Evolutionary conservation across 2,888 invertebrate genomes (phyloP).

Genomic region (Drosophila borealis): DNA sequence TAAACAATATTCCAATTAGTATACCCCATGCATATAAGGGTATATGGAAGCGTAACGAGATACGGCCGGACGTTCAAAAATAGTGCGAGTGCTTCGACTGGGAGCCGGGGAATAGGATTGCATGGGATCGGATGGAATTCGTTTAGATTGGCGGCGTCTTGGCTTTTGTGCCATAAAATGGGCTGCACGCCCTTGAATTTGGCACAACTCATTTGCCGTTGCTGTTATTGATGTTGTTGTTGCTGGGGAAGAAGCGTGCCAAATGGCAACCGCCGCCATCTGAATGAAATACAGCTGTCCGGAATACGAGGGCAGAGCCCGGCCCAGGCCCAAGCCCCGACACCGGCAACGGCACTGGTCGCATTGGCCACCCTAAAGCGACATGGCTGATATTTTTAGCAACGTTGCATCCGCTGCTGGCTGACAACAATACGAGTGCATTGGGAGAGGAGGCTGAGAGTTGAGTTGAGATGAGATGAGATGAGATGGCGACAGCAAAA

Average conservation of each 20-base stretch:
- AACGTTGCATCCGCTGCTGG: conserved; percentile 47
- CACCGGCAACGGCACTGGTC: conserved; percentile 8
- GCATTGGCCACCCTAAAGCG: conserved; percentile 48
- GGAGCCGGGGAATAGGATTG: conserved; percentile 18
- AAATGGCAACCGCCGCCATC: conserved; percentile 63
- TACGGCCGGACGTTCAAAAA: conserved; percentile 61
- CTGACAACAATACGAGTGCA: conserved; percentile 9
- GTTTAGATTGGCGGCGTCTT: conserved; percentile 57
- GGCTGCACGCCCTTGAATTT: conserved; percentile 57
- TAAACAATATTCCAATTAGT: background rate
- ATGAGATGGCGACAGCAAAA: conserved; percentile 17
- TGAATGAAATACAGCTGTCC: conserved; percentile 69
- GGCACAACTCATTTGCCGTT: conserved; percentile 53
- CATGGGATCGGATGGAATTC: conserved; percentile 27
- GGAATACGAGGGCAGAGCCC: conserved; percentile 22
- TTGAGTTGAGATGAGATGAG: conserved; percentile 7
- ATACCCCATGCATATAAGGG: conserved; percentile 15
- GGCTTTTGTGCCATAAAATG: conserved; percentile 40
- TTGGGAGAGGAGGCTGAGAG: background rate
- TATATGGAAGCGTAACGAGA: conserved; percentile 28
- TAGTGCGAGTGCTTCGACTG: conserved; percentile 47
- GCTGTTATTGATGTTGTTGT: conserved; percentile 16
- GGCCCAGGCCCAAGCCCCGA: background rate
- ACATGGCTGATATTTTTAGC: conserved; percentile 50
- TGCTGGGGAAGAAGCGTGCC: conserved; percentile 63